These are phyloP conservation scores for Eubucco bourcierii DNA, from an alignment of 2,113 vertebrate species.

Conservation along the genomic window DNA sequence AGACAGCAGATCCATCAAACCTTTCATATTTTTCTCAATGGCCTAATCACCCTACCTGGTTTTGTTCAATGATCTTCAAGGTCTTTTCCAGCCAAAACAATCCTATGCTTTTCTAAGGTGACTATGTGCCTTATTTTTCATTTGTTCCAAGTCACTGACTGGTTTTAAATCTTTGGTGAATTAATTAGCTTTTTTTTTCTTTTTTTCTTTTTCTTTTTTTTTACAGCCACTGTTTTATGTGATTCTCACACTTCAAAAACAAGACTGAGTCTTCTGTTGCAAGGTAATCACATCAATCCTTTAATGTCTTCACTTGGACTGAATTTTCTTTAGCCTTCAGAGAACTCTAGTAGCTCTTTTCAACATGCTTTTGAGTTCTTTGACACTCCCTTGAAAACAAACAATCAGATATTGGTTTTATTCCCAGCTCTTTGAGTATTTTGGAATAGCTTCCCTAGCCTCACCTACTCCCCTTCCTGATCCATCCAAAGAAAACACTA, in stretches of 20 bases:
- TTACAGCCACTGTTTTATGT: not conserved
- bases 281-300: not conserved
- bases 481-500: not conserved
- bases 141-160: not conserved
- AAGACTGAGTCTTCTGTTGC: not conserved
- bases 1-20: not conserved
- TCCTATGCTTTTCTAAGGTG: not conserved
- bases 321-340: not conserved
- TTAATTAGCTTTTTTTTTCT: not conserved
- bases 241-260: not conserved
- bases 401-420: not conserved
- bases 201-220: too few relatives aligned
- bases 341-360: not conserved
- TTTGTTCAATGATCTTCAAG: not conserved
- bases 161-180: not conserved
- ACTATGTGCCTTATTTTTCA: not conserved
- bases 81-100: too few relatives aligned
- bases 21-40: not conserved
- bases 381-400: not conserved
- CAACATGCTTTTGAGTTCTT: not conserved
- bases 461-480: not conserved
- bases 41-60: not conserved
- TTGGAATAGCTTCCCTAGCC: not conserved
- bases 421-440: not conserved
- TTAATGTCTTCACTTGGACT: not conserved